A percentile compares a stretch with the other conserved stretches of the same genome.
phyloP scores from a whole-genome alignment of 2,113 vertebrate species.

The Apeltes quadracus region DNA sequence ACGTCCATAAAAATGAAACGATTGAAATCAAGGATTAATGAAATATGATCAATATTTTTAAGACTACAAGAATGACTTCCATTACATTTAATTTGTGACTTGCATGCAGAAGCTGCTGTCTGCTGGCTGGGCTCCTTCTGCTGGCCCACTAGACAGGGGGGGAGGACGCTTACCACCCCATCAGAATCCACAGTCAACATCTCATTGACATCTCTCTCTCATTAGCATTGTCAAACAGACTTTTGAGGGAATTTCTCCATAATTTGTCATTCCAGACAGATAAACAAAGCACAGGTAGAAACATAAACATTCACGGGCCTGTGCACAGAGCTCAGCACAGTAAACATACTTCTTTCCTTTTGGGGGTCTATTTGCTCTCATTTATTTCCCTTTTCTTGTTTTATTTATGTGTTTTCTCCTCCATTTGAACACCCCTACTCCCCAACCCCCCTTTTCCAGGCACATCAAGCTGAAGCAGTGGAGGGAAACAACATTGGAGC shows the following conservation, averaged over 20 bases:
- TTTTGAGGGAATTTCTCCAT: slow-evolving; percentile 26
- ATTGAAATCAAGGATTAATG: background rate
- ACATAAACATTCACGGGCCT: slow-evolving; percentile 9
- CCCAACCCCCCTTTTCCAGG: slow-evolving; percentile 22
- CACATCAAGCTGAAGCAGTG: slow-evolving; percentile 49
- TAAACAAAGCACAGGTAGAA: slow-evolving; percentile 32
- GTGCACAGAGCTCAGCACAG: background rate
- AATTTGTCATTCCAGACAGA: slow-evolving; percentile 28
- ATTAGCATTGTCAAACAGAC: slow-evolving; percentile 42
- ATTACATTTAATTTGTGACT: background rate
- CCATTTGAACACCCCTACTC: background rate
- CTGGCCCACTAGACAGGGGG: slow-evolving; percentile 14
- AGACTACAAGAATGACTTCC: background rate
- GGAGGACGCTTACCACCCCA: slow-evolving; percentile 29
- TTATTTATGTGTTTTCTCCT: slow-evolving; percentile 34
- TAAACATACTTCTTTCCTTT: slow-evolving; percentile 29
- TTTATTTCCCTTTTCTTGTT: slow-evolving; percentile 31
- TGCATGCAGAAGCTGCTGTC: background rate
- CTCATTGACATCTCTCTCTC: slow-evolving; percentile 27
- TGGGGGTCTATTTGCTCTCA: slow-evolving; percentile 23
- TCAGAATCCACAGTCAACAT: slow-evolving; percentile 29
- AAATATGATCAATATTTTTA: background rate
- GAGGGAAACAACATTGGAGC: slow-evolving; percentile 4
- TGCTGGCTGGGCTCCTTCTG: slow-evolving; percentile 1
- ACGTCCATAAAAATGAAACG: slow-evolving; percentile 1